Evolutionary conservation across 1,140 invertebrate species (phyloP), one percentile per base, ranked within the genome.

Genomic region (Archivesica marissinica): DNA sequence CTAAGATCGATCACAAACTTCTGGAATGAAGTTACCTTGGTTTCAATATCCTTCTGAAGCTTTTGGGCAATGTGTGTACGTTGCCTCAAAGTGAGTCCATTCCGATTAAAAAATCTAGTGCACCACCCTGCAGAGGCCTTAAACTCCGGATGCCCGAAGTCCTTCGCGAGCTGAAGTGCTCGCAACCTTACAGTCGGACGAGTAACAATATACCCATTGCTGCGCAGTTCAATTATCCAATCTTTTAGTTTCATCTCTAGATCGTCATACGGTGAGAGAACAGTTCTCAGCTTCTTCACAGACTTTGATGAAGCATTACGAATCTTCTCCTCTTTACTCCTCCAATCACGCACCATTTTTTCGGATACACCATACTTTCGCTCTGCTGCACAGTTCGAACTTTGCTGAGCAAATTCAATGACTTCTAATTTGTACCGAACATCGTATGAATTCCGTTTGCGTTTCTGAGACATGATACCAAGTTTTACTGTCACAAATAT

Each of bases 61-160:
- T 89, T 87, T 52, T 89, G 88, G 0, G 88, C 78, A 38, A 87
- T 87, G 35, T 89, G 87, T 0, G 86, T 89, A 4, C 54, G 20
- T 41, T 87, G 86, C 13, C 86, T 39, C 17, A 89, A 35, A 0
- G 35, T n/a, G 0, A 89, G 39, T 1, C 68, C 76, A 64, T 88
- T 38, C 3, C 84, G 52, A 0, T 80, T 64, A 68, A 89, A 79
- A 52, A 89, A 89, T 3, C 79, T 1, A 3, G 78, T 59, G 56
- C 83, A 88, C 88, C 86, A 88, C 11, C 83, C 79, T 41, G 33
- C n/a, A n/a, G 61, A 77, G 11, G 81, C 85, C 44, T 80, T 86
- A 35, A 89, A 87, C 17, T 72, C 44, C 6, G 47, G n/a, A 56
- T 70, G 13, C 0, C 61, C 78, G 15, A 50, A 35, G 0, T 50